Percentiles rank a stretch among this genome's conserved stretches.
These are phyloP conservation scores for Troides oblongomaculatus DNA, from an alignment of 2,888 invertebrate species.

Conservation along the genomic window DNA sequence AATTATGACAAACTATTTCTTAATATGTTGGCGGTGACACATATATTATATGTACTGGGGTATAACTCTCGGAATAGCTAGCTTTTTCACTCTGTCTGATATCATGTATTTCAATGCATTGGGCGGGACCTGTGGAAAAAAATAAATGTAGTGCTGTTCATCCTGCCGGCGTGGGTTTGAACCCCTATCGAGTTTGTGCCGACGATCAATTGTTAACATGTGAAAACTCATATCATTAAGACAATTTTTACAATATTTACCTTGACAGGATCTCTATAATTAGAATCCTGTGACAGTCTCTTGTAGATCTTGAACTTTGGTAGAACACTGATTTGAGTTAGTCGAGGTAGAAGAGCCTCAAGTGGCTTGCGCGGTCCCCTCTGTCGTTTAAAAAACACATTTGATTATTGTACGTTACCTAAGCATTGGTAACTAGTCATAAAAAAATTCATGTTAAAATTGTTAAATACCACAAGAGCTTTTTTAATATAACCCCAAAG, in stretches of 20 bases:
- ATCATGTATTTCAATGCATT: slow-evolving; percentile 63
- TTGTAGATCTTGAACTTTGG: slow-evolving; percentile 61
- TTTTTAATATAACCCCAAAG: neutral
- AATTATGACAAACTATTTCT: neutral
- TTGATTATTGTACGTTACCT: neutral
- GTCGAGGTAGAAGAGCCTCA: slow-evolving; percentile 53
- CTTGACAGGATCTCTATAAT: slow-evolving; percentile 68
- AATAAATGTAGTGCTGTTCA: neutral
- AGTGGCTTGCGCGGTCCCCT: slow-evolving; percentile 54
- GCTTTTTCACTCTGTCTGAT: slow-evolving; percentile 60
- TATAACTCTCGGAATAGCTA: slow-evolving; percentile 60
- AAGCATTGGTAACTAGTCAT: neutral
- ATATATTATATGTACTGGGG: slow-evolving; percentile 29
- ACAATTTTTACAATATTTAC: slow-evolving; percentile 38
- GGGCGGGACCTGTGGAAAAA: slow-evolving; percentile 53
- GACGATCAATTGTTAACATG: no score
- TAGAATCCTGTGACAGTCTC: slow-evolving; percentile 58
- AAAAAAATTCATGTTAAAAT: neutral
- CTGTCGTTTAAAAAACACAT: slow-evolving; percentile 39
- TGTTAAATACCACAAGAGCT: no score
- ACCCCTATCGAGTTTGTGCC: no score
- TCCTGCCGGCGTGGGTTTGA: neutral
- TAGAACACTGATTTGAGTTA: slow-evolving; percentile 46
- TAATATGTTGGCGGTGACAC: neutral
- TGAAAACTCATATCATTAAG: neutral